Base-by-base conservation (phyloP, 2,797 vertebrate species). In the Myotis pilosus region DNA sequence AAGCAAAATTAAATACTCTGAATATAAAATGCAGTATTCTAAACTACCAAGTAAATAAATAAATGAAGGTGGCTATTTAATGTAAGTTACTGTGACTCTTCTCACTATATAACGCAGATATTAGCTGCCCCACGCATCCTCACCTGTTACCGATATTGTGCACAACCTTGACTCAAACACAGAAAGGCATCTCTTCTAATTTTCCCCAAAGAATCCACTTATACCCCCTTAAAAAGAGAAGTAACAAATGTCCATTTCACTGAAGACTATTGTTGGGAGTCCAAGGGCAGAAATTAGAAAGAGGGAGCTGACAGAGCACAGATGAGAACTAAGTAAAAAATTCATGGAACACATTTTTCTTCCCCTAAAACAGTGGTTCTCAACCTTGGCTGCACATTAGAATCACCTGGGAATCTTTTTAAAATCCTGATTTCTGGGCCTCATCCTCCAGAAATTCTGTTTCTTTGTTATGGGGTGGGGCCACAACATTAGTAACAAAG, bases 1-100 rank as follows among this genome's bases (percentile, higher is more conserved):
- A 94, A 66, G 60, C 51, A 89, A 88, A 95, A 86, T 33, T 83
- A 74, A 89, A 82, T 51, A 51, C 12, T 91, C 47, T 66, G 69
- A 93, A 66, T 79, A 85, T 36, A 87, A 95, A 94, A 82, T 51
- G 47, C 41, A 49, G 23, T 57, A 41, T 71, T 93, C 44, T 84
- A 87, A 92, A 78, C 82, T 38, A 51, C n/a, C 1, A 30, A 94
- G 69, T 88, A 51, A 41, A 44, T 44, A 15, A 23, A 68, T 4
- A 19, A 62, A 68, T 4, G 16, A 62, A n/a, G 51, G 7, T 30
- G 51, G 22, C 38, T 87, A 3, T 80, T 74, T 62, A 20, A 53
- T 41, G 6, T 30, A 68, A 57, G 49, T 66, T 51, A 28, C 0
- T 51, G 47, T 55, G 47, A 23, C 12, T 80, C 20, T 22, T 10